Evolutionary conservation across 2,797 vertebrate species (phyloP), one percentile per base, ranked within the genome.

Genomic region (Epinephelus coioides): DNA sequence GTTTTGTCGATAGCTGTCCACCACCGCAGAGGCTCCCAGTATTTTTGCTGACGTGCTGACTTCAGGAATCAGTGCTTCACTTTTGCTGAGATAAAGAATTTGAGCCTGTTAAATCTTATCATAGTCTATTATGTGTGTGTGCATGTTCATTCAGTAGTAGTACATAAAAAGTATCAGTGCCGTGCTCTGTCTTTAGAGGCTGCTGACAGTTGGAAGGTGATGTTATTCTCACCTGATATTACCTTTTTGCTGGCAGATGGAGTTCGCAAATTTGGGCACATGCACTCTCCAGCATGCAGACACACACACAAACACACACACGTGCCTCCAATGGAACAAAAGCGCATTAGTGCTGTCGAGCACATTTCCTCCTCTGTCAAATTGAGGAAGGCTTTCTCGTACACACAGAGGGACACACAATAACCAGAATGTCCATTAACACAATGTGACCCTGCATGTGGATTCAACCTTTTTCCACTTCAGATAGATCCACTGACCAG

Each of bases 81-180:
- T 90, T 91, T 83, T 91, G 92, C 91, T 91, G 90, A 92, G 92
- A 82, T 88, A 89, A 87, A 91, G 84, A 71, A 90, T 88, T 90
- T 86, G 53, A 38, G 54, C 47, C 64, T 51, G 78, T 84, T 89
- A 87, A 90, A 92, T 91, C 87, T 83, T 88, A 79, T 89, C 70
- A 78, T 77, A 40, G 79, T 73, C 69, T 75, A 21, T 75, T 75
- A 27, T 27, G 73, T 77, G 80, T 68, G 34, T 34, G 34, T 59
- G 72, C 3, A 68, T 70, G 73, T 12, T 66, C 71, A 57, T 78
- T 81, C 79, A 78, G 84, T 70, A 47, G 38, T 15, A 40, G 46
- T 7, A 46, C 61, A 87, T 71, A 65, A 79, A 79, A 60, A 55
- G 73, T 73, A 65, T 85, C 69, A 63, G 81, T 3, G 11, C 40